Evolutionary conservation across 2,888 invertebrate species (phyloP).

Genomic region (Pyrgus malvae): DNA sequence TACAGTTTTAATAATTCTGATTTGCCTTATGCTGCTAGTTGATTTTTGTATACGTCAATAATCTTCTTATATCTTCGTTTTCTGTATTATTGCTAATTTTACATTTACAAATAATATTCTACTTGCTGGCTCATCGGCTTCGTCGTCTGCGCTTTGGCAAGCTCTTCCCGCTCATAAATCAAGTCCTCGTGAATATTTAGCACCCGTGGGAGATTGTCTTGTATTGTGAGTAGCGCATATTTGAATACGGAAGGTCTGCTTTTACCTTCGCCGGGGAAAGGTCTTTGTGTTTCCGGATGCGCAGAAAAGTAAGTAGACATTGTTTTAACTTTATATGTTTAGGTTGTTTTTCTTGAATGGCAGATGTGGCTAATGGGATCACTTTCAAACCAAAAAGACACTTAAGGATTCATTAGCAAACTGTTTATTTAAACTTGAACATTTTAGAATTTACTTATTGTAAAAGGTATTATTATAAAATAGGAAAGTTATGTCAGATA

Average conservation of each 20-base stretch:
- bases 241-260: conserved; percentile 29
- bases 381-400: no score
- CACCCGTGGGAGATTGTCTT: conserved; percentile 33
- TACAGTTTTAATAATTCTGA: no score
- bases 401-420: no score
- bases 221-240: conserved; percentile 23
- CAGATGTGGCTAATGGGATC: no score
- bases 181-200: conserved; percentile 58
- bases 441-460: no score
- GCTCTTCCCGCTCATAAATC: conserved; percentile 33
- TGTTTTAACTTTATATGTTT: no score
- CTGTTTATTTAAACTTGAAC: no score
- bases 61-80: not conserved
- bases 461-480: no score
- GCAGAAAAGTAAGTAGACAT: conserved; percentile 3
- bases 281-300: conserved; percentile 13
- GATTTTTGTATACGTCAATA: no score
- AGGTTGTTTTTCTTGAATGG: no score
- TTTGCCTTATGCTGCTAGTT: no score
- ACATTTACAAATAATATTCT: conserved; percentile 11
- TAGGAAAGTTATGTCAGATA: no score
- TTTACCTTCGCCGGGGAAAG: conserved; percentile 23
- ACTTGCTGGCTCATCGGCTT: conserved; percentile 12
- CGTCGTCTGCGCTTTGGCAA: conserved; percentile 16
- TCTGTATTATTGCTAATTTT: not conserved